These are phyloP conservation scores for Gandaritis pyraliata DNA, from an alignment of 2,888 invertebrate genomes.

Conservation along the genomic window DNA sequence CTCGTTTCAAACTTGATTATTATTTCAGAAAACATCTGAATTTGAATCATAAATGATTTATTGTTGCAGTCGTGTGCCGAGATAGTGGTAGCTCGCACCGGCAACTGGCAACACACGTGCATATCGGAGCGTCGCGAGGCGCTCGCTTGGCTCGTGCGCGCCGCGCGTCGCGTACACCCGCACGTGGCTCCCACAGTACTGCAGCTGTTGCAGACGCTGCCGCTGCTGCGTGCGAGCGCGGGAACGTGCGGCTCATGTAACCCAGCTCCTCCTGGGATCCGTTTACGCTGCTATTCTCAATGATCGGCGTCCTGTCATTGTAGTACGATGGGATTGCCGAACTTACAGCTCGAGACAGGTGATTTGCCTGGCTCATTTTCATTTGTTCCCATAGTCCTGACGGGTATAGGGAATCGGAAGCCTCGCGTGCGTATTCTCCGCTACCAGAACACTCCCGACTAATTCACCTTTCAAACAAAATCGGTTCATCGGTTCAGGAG, in stretches of 20 bases:
- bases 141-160: constrained; percentile 92
- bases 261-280: constrained; percentile 86
- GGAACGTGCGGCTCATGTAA: constrained; percentile 86
- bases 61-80: constrained; percentile 90
- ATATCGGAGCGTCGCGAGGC: constrained; percentile 88
- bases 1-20: too few species aligned
- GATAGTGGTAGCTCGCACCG: constrained; percentile 94
- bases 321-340: constrained; percentile 85
- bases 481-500: too few species aligned
- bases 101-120: constrained; percentile 98
- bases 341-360: constrained; percentile 84
- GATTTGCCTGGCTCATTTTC: constrained; percentile 78
- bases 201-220: constrained; percentile 91
- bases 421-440: constrained; percentile 91
- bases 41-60: too few species aligned
- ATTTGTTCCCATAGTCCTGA: constrained; percentile 91
- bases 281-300: constrained; percentile 85
- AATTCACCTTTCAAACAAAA: too few species aligned
- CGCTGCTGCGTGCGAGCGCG: constrained; percentile 76
- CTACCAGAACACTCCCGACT: too few species aligned
- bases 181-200: constrained; percentile 95
- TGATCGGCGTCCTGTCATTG: constrained; percentile 90
- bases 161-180: constrained; percentile 94
- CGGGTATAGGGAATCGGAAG: constrained; percentile 90
- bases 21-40: too few species aligned